Evolutionary conservation across 2,113 vertebrate species (phyloP).

Genomic region (Dermatemys mawii): DNA sequence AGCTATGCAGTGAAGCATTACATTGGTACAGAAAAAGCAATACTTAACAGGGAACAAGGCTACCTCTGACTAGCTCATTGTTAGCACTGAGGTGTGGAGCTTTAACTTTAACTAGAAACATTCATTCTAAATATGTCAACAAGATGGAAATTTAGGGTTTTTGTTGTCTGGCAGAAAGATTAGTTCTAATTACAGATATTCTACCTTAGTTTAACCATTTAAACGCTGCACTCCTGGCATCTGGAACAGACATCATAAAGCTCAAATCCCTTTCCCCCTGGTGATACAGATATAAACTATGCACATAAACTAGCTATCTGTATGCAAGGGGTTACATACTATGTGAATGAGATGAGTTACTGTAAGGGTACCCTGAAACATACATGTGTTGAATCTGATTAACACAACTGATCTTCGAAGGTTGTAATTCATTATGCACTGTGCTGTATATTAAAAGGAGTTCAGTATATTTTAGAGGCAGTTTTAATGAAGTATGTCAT

Average conservation of each 20-base stretch:
- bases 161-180: not conserved
- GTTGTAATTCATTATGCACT: not conserved
- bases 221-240: not conserved
- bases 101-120: conserved; percentile 39
- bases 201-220: conserved; percentile 19
- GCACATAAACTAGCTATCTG: not conserved
- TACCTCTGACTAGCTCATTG: conserved; percentile 31
- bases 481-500: not conserved
- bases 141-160: not conserved
- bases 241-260: not conserved
- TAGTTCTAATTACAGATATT: not conserved
- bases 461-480: not conserved
- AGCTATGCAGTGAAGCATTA: not conserved
- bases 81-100: conserved; percentile 26
- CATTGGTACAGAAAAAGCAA: not conserved
- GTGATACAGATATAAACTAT: conserved; percentile 5
- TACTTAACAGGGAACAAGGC: not conserved
- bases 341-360: conserved; percentile 19
- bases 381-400: not conserved
- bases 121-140: conserved; percentile 12
- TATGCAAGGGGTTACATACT: conserved; percentile 39
- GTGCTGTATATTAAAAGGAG: not conserved
- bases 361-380: conserved; percentile 9
- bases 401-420: conserved; percentile 6
- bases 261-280: not conserved